phyloP scores from a whole-genome alignment of 2,113 vertebrate genomes.

The Bubalus kerabau region DNA sequence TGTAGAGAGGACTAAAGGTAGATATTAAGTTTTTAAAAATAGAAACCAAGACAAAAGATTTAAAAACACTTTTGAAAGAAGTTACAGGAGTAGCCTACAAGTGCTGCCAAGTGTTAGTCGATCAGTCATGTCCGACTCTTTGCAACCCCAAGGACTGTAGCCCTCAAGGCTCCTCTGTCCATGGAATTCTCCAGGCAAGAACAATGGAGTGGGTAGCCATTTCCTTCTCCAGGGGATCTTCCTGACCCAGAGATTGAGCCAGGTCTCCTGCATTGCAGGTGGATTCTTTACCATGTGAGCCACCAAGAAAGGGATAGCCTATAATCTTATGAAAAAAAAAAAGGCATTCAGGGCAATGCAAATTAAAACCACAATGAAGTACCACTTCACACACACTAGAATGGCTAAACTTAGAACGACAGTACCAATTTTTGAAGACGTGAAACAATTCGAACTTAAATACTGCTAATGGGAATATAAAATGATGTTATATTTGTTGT shows the following conservation, averaged over 20 bases:
- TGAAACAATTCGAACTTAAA: background rate
- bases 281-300: background rate
- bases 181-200: background rate
- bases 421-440: background rate
- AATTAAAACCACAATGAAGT: constrained; percentile 5
- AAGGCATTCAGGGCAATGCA: background rate
- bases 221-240: background rate
- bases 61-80: background rate
- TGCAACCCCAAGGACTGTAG: background rate
- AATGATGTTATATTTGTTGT: background rate
- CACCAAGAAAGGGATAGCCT: background rate
- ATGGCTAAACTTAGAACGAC: background rate
- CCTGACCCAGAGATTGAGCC: background rate
- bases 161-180: background rate
- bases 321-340: background rate
- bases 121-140: background rate
- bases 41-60: background rate
- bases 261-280: background rate
- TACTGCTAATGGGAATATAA: background rate
- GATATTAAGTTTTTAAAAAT: background rate
- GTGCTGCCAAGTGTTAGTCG: background rate
- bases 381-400: background rate
- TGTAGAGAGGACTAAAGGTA: background rate
- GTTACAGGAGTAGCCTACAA: background rate
- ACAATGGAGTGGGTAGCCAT: background rate